Percentiles rank a stretch among this genome's conserved stretches.
phyloP scores from a whole-genome alignment of 2,888 invertebrate genomes.

The Alsophila aescularia region DNA sequence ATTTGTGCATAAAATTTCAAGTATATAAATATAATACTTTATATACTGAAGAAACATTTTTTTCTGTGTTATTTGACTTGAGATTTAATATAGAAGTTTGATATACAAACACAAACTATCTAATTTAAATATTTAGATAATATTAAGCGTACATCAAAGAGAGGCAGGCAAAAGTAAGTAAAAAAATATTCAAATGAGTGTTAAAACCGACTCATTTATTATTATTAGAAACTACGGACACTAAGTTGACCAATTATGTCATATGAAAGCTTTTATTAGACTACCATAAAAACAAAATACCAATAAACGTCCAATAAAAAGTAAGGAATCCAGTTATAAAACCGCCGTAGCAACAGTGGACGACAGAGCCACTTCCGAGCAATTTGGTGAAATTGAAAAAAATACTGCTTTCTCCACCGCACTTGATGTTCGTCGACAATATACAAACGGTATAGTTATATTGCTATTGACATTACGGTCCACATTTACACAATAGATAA shows the following conservation, averaged over 20 bases:
- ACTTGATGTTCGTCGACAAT: slow-evolving; percentile 13
- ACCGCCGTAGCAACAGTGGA: not conserved
- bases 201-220: no score
- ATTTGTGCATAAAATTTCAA: no score
- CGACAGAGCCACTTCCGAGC: not conserved
- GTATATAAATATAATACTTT: no score
- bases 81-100: no score
- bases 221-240: not conserved
- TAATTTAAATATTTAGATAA: no score
- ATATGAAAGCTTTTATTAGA: not conserved
- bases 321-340: not conserved
- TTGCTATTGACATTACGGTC: slow-evolving; percentile 63
- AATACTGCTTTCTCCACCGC: slow-evolving; percentile 30
- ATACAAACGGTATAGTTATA: slow-evolving; percentile 28
- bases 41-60: no score
- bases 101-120: no score
- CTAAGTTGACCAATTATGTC: not conserved
- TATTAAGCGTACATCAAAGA: no score
- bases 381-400: slow-evolving; percentile 28
- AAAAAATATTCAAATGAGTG: no score
- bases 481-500: slow-evolving; percentile 73
- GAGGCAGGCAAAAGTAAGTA: no score
- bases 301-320: not conserved
- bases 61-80: no score
- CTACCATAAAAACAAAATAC: not conserved